Percentiles rank a stretch among this genome's conserved stretches.
Conservation (phyloP, 2,113 vertebrate species). For the Ceuthmochares aereus region DNA sequence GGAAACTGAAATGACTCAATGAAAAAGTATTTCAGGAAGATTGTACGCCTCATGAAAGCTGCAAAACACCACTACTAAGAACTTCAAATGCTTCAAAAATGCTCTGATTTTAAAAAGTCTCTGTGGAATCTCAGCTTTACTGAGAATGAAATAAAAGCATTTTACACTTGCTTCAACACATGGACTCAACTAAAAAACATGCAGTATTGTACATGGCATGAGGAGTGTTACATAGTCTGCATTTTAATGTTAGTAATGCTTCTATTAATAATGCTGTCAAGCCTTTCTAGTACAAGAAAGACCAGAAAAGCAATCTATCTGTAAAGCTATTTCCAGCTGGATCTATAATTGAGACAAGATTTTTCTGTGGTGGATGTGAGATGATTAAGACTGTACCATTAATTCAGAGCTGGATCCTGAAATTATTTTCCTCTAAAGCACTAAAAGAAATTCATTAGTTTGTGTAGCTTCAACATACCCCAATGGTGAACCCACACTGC, state of each 20-base stretch:
- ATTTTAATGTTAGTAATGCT: background rate
- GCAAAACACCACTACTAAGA: background rate
- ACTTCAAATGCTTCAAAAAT: background rate
- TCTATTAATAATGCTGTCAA: background rate
- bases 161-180: background rate
- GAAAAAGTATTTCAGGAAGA: background rate
- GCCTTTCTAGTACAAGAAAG: background rate
- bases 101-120: background rate
- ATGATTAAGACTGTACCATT: constrained; percentile 19
- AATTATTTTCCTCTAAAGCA: background rate
- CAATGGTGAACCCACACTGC: background rate
- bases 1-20: background rate
- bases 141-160: background rate
- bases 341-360: constrained; percentile 10
- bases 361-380: background rate
- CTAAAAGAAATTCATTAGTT: background rate
- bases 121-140: background rate
- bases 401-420: background rate
- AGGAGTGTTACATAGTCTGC: background rate
- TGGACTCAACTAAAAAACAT: background rate
- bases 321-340: constrained; percentile 20
- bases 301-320: background rate
- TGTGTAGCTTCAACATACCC: background rate
- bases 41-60: background rate
- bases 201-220: background rate